Evolutionary conservation across 2,888 invertebrate species (phyloP).

Genomic region (Eristalis pertinax): DNA sequence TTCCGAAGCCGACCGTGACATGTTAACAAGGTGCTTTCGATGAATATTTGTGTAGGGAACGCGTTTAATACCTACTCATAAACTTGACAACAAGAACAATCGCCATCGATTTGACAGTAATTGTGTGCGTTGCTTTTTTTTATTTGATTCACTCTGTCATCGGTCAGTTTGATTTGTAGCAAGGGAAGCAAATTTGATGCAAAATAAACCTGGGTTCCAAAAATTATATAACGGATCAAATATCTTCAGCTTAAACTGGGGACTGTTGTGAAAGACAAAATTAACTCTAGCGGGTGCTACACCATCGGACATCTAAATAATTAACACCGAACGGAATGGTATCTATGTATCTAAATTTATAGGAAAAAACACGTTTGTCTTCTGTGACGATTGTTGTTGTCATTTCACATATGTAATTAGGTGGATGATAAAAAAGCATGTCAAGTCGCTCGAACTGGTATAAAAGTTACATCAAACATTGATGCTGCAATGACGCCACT

Average conservation of each 20-base stretch:
- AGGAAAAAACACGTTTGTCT: conserved; percentile 15
- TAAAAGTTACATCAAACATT: conserved; percentile 14
- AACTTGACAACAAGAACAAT: background rate
- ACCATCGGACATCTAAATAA: conserved; percentile 27
- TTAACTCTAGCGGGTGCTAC: conserved; percentile 34
- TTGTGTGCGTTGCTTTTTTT: background rate
- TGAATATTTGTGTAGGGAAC: background rate
- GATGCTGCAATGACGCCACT: conserved; percentile 12
- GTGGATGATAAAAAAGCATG: conserved; percentile 30
- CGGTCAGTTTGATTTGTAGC: background rate
- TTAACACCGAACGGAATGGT: conserved; percentile 42
- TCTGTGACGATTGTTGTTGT: conserved; percentile 2
- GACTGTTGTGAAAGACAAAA: conserved; percentile 37
- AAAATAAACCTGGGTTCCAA: background rate
- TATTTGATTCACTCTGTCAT: background rate
- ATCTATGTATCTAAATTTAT: background rate
- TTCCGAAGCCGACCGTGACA: conserved; percentile 53
- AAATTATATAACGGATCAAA: background rate
- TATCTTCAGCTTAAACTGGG: background rate
- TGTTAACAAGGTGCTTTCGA: conserved; percentile 50
- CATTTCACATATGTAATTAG: conserved; percentile 11
- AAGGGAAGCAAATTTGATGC: background rate
- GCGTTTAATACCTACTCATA: background rate
- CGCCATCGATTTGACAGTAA: no score
- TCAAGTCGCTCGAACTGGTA: background rate